Conservation (phyloP, 2,797 vertebrate genomes). For the Malacoraja senta region DNA sequence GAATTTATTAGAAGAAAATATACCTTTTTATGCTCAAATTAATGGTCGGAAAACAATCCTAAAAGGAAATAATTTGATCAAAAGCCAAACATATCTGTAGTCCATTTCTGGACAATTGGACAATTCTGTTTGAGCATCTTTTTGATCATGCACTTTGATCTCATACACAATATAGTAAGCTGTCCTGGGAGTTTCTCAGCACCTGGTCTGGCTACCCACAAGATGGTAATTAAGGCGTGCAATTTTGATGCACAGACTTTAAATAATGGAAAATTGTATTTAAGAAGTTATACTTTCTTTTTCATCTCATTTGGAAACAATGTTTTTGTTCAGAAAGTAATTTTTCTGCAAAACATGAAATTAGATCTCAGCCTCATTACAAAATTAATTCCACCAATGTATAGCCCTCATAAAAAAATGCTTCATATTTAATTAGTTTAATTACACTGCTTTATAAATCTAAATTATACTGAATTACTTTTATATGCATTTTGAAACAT, state of each 20-base stretch:
- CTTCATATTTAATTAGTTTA: not conserved
- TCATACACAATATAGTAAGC: too few species aligned
- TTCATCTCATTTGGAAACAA: not conserved
- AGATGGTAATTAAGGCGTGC: too few species aligned
- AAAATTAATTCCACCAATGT: not conserved
- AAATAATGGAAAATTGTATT: not conserved
- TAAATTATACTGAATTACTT: not conserved
- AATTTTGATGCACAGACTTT: too few species aligned
- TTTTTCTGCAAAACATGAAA: conserved; percentile 26
- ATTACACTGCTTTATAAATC: not conserved
- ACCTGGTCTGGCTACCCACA: too few species aligned
- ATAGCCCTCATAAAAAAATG: not conserved
- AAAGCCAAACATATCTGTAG: too few species aligned
- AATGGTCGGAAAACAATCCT: not conserved
- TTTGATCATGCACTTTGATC: too few species aligned
- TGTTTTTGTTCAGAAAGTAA: not conserved
- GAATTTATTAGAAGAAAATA: not conserved
- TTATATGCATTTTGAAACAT: conserved; percentile 11
- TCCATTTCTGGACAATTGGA: too few species aligned
- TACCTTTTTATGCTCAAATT: too few species aligned
- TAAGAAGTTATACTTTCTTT: not conserved
- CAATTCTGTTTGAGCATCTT: too few species aligned
- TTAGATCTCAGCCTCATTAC: conserved; percentile 3
- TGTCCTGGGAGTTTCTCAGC: too few species aligned
- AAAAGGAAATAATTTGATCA: too few species aligned